These are phyloP conservation scores for Pseudotriccus pelzelni DNA, from an alignment of 2,797 vertebrate genomes.

Conservation along the genomic window DNA sequence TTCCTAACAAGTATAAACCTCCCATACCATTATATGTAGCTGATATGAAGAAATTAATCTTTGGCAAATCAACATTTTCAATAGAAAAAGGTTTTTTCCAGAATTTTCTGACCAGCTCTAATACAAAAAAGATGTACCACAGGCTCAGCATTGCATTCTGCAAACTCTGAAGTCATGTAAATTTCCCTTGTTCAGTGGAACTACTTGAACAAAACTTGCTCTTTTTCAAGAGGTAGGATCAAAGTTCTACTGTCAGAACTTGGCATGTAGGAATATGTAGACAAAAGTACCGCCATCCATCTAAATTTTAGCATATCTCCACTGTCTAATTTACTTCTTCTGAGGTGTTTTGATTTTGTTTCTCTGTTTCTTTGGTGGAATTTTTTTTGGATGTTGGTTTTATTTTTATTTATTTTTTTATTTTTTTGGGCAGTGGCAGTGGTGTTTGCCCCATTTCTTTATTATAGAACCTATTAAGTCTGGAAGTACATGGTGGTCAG, in stretches of 20 bases:
- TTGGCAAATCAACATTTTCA: neutral
- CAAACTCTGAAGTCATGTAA: neutral
- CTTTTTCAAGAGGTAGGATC: neutral
- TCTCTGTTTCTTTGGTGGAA: neutral
- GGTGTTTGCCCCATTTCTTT: neutral
- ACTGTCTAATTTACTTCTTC: neutral
- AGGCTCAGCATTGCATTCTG: neutral
- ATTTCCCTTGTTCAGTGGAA: neutral
- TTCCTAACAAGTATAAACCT: neutral
- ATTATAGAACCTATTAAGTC: neutral
- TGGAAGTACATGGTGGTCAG: neutral
- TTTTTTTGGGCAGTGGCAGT: neutral
- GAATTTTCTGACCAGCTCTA: neutral
- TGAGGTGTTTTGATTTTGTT: neutral
- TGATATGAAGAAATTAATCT: neutral
- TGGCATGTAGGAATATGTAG: neutral
- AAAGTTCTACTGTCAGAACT: neutral
- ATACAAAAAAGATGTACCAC: neutral
- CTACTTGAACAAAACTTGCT: neutral
- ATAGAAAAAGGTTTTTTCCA: neutral
- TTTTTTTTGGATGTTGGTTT: neutral
- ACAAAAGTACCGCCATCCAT: neutral
- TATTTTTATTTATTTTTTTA: neutral
- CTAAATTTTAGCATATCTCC: neutral
- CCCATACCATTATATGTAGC: neutral